A percentile compares a stretch with the other conserved stretches of the same genome.
These are phyloP conservation scores for Diglossa cyanea DNA, from an alignment of 2,797 vertebrate genomes.

Conservation along the genomic window DNA sequence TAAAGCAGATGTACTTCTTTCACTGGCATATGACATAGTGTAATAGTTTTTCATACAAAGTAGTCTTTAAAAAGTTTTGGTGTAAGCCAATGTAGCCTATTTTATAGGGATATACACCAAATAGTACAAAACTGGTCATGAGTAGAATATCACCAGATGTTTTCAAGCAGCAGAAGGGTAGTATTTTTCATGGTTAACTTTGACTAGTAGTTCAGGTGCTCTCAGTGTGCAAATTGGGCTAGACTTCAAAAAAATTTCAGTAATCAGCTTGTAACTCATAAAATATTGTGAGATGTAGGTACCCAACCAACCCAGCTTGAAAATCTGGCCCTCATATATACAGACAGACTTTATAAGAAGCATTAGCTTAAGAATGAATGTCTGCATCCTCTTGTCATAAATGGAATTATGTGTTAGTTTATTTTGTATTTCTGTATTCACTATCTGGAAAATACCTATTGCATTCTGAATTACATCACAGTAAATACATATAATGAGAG, in stretches of 20 bases:
- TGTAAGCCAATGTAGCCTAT: not conserved
- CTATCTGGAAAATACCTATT: not conserved
- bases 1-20: not conserved
- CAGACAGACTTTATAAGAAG: not conserved
- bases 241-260: not conserved
- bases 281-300: not conserved
- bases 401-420: not conserved
- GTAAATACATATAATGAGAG: not conserved
- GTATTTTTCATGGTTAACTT: not conserved
- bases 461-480: not conserved
- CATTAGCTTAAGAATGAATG: not conserved
- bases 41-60: not conserved
- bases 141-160: not conserved
- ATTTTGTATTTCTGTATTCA: not conserved
- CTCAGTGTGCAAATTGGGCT: not conserved
- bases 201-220: not conserved
- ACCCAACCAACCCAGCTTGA: not conserved
- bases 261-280: not conserved
- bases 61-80: not conserved
- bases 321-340: not conserved
- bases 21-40: not conserved
- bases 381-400: not conserved
- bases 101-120: not conserved
- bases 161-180: not conserved
- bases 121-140: not conserved